Percentiles rank a stretch among this genome's conserved stretches.
Evolutionary conservation across 2,113 vertebrate species (phyloP).

Genomic region (Labeo rohita): DNA sequence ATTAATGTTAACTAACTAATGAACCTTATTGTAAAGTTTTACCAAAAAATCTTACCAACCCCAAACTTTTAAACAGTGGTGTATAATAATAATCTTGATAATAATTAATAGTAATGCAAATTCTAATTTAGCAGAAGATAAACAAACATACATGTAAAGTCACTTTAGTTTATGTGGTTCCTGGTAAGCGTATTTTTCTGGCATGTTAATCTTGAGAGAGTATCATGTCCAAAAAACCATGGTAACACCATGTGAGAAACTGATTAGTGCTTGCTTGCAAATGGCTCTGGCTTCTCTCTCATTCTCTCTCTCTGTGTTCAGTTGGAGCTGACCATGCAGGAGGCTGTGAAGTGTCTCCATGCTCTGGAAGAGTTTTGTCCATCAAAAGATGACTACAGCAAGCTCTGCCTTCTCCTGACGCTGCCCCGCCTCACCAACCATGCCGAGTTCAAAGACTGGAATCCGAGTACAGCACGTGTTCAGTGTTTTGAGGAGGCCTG

Average conservation of each 20-base stretch:
- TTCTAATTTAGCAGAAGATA: background rate
- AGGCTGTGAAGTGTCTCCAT: constrained; percentile 93
- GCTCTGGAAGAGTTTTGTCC: constrained; percentile 90
- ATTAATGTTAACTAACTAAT: too few relatives aligned
- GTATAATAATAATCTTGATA: too few relatives aligned
- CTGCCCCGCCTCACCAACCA: constrained; percentile 96
- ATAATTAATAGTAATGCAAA: too few relatives aligned
- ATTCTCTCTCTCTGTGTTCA: constrained; percentile 55
- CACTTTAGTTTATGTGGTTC: background rate
- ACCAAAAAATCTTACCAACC: background rate
- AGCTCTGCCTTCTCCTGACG: constrained; percentile 93
- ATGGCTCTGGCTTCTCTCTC: background rate
- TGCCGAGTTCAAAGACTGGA: constrained; percentile 98
- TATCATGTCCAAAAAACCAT: background rate
- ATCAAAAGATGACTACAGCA: constrained; percentile 95
- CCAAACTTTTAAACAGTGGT: background rate
- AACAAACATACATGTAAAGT: background rate
- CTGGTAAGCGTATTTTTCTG: background rate
- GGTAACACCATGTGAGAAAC: background rate
- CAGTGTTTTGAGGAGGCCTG: constrained; percentile 97
- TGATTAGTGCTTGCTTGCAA: background rate
- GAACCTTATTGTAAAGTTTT: too few relatives aligned
- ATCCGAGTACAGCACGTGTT: constrained; percentile 93
- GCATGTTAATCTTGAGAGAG: background rate
- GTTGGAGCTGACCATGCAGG: constrained; percentile 96